Evolutionary conservation across 2,888 invertebrate species (phyloP).

Genomic region (Apotomis capreana): DNA sequence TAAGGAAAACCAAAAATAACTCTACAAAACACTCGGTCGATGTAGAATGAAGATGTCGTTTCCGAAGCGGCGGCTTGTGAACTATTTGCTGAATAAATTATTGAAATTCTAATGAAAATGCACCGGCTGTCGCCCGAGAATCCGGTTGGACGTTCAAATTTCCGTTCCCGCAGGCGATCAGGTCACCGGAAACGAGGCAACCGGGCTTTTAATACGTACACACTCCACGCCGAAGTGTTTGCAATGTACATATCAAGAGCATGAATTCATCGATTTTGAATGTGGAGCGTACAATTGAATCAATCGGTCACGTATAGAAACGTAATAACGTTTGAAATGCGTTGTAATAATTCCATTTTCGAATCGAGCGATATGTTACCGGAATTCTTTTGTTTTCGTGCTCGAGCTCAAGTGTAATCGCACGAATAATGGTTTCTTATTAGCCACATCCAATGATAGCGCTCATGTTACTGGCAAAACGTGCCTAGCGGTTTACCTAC

Average conservation of each 20-base stretch:
- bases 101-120: constrained; percentile 36
- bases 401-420: constrained; percentile 10
- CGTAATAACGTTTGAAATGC: constrained; percentile 17
- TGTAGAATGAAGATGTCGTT: background rate
- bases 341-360: constrained; percentile 6
- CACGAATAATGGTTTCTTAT: constrained; percentile 1
- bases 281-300: constrained; percentile 12
- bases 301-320: constrained; percentile 24
- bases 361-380: constrained; percentile 5
- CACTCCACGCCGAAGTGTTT: background rate
- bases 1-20: constrained; percentile 10
- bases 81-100: constrained; percentile 20
- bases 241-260: background rate
- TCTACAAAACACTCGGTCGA: background rate
- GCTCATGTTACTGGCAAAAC: constrained; percentile 2
- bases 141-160: constrained; percentile 37
- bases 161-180: constrained; percentile 23
- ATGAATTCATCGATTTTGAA: constrained; percentile 2
- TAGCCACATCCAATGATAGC: background rate
- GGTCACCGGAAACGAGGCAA: constrained; percentile 20
- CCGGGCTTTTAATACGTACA: constrained; percentile 10
- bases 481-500: constrained; percentile 16
- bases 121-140: constrained; percentile 27
- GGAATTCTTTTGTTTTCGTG: constrained; percentile 27
- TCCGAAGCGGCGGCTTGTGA: background rate